Base-by-base conservation (phyloP, 37 sponge, comb jelly and placozoan genomes). In the Theonella swinhoei region DNA sequence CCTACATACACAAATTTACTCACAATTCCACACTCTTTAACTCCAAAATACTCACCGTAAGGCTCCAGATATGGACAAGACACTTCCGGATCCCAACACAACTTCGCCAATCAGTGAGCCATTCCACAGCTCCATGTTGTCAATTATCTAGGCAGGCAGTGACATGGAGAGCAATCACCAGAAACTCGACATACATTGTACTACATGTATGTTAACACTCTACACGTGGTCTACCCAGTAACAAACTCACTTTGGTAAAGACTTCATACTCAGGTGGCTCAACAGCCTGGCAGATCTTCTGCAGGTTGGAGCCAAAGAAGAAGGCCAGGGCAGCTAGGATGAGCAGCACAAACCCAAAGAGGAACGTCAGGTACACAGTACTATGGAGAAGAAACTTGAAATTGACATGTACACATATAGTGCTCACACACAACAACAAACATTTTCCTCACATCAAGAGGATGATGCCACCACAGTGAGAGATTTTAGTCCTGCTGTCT, bases 391-490 rank as follows among this genome's bases (percentile, higher is more conserved):
- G 35, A 39, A 14, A 37, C 38, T 36, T 19, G 40, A 81, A 28
- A 35, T 20, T 70, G n/a, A n/a, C n/a, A n/a, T n/a, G n/a, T n/a
- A n/a, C n/a, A n/a, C n/a, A n/a, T 8, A 28, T 66, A 23, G n/a
- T 28, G n/a, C 28, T 7, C 28, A 66, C 26, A 66, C 68, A 66
- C 68, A 66, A 7, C 14, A 7, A 66, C 20, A 24, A 8, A n/a
- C n/a, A n/a, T n/a, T n/a, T n/a, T n/a, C 5, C 88, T 87, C 34
- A 91, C 92, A 87, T 37, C 25, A 92, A 37, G 34, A 92, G 65
- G 31, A 80, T 61, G 58, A 88, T 84, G 9, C 88, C 88, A 7
- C 85, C 88, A 85, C 88, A 92, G 77, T 92, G 79, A 33, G 92
- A 88, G 42, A 88, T 31, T 22, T 24, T 25, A 24, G 78, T 74